These are phyloP conservation scores for Lepeophtheirus nordmannii DNA, from an alignment of 2,888 invertebrate species.

Conservation along the genomic window DNA sequence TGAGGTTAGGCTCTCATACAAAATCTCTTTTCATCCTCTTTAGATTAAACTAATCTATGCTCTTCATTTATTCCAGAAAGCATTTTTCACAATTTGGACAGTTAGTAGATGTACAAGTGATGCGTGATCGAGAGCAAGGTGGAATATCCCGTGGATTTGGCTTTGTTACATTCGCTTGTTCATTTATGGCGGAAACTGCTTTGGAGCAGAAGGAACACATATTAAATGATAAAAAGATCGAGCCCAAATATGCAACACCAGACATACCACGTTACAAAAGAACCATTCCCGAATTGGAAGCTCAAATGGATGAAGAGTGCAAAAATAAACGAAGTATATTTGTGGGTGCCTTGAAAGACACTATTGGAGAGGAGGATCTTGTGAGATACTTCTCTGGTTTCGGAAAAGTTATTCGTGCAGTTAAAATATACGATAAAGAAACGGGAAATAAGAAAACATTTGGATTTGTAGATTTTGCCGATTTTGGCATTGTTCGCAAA, in stretches of 20 bases:
- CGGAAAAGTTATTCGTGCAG: slow-evolving; percentile 14
- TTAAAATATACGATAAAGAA: slow-evolving; percentile 12
- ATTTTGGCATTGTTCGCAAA: slow-evolving; percentile 19
- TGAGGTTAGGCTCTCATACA: not conserved
- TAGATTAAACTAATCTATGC: not conserved
- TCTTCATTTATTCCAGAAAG: not conserved
- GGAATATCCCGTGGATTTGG: slow-evolving; percentile 21
- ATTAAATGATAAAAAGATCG: not conserved
- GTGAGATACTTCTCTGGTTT: slow-evolving; percentile 17
- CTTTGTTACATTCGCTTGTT: slow-evolving; percentile 22
- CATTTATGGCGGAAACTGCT: slow-evolving; percentile 24
- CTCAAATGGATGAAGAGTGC: slow-evolving; percentile 17
- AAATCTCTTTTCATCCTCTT: not conserved
- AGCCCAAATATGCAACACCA: slow-evolving; percentile 12
- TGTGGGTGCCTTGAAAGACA: slow-evolving; percentile 21
- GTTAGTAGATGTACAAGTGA: slow-evolving; percentile 13
- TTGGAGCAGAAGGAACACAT: slow-evolving; percentile 13
- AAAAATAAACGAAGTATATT: slow-evolving; percentile 18
- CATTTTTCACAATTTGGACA: slow-evolving; percentile 15
- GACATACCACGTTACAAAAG: slow-evolving; percentile 17
- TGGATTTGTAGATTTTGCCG: slow-evolving; percentile 24
- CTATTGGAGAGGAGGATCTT: slow-evolving; percentile 17
- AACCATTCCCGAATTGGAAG: slow-evolving; percentile 14
- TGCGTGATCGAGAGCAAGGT: slow-evolving; percentile 10
- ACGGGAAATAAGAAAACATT: slow-evolving; percentile 19